A percentile compares a stretch with the other conserved stretches of the same genome.
Evolutionary conservation across 2,113 vertebrate species (phyloP).

Genomic region (Serinus canaria): DNA sequence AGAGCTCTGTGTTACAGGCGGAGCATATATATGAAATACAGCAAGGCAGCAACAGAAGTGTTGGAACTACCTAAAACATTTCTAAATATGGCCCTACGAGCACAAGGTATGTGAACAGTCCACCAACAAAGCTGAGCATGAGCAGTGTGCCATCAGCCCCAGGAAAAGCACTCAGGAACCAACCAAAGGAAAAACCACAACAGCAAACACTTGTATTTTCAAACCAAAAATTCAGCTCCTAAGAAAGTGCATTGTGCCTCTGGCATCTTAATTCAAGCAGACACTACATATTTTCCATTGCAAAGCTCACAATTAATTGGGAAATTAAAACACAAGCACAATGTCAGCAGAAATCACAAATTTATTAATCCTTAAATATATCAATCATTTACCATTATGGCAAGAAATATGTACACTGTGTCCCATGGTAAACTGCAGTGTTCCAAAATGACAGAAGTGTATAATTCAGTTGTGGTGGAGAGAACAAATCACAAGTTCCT

Average conservation of each 20-base stretch:
- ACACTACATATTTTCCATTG: background rate
- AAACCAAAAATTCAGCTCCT: background rate
- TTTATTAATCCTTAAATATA: constrained; percentile 90
- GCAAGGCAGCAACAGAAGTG: background rate
- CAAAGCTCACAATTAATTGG: background rate
- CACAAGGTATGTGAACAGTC: background rate
- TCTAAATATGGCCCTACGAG: background rate
- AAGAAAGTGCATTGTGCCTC: background rate
- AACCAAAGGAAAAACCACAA: background rate
- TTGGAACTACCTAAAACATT: background rate
- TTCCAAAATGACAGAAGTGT: constrained; percentile 74
- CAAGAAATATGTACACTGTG: constrained; percentile 84
- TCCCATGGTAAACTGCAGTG: constrained; percentile 80
- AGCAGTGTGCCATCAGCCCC: rapidly evolving
- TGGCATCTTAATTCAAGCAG: background rate
- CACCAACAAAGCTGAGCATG: background rate
- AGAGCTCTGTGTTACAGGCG: background rate
- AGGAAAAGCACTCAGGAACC: background rate
- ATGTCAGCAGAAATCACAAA: constrained; percentile 87
- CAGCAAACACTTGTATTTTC: background rate
- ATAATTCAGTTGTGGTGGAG: constrained; percentile 68
- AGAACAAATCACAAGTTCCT: constrained; percentile 75
- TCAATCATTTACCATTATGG: constrained; percentile 82
- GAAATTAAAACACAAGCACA: constrained; percentile 53
- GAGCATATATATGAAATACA: background rate